Evolutionary conservation across 2,888 invertebrate species (phyloP).

Genomic region (Philereme vetulata): DNA sequence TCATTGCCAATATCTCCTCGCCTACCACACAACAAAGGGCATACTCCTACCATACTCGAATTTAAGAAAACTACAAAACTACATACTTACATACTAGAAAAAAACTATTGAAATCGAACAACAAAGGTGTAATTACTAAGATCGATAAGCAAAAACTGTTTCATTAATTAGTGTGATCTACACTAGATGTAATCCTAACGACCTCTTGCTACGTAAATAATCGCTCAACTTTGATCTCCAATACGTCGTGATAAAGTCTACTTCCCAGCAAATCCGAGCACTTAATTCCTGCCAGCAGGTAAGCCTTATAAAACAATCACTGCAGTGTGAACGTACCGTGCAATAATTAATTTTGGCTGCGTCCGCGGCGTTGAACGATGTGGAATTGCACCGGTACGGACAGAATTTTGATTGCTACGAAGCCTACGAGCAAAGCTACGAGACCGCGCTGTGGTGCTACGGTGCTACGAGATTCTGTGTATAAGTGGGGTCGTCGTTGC

Average conservation of each 20-base stretch:
- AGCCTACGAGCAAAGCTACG: constrained; percentile 34
- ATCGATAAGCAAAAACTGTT: too few species aligned
- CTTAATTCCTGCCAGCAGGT: constrained; percentile 36
- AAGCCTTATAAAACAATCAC: constrained; percentile 41
- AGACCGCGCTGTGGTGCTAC: constrained; percentile 36
- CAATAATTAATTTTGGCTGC: constrained; percentile 60
- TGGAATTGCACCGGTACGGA: constrained; percentile 53
- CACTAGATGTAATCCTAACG: neutral
- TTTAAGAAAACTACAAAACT: too few species aligned
- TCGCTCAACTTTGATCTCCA: constrained; percentile 26
- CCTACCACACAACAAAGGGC: too few species aligned
- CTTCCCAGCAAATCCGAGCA: constrained; percentile 24
- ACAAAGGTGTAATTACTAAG: too few species aligned
- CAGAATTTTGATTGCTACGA: constrained; percentile 62
- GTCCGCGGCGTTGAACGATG: constrained; percentile 54
- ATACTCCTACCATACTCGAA: too few species aligned
- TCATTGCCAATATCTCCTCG: too few species aligned
- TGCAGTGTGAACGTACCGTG: constrained; percentile 34
- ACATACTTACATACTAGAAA: too few species aligned
- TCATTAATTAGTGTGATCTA: too few species aligned
- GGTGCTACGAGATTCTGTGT: constrained; percentile 39
- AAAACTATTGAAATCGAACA: too few species aligned
- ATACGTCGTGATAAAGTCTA: constrained; percentile 25
- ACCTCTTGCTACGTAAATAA: constrained; percentile 19
- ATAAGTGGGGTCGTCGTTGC: constrained; percentile 18